Conservation (phyloP, 1,140 invertebrate genomes). For the Triops cancriformis region DNA sequence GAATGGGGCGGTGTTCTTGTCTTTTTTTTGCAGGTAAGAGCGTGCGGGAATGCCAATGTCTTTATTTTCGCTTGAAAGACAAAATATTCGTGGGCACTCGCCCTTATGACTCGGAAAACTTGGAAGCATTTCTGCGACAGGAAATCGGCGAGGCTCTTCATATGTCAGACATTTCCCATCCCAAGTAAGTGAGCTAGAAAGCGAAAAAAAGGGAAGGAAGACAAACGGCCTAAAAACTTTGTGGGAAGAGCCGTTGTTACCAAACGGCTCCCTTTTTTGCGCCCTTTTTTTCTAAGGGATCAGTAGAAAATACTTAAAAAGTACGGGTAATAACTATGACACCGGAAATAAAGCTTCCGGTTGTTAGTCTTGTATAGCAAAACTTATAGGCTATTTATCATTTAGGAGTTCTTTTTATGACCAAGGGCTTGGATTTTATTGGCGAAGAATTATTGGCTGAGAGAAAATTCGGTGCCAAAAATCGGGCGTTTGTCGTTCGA, state of each 20-base stretch:
- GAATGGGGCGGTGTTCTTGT: neutral
- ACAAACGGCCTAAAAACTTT: neutral
- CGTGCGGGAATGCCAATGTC: conserved; percentile 50
- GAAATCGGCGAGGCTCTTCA: conserved; percentile 73
- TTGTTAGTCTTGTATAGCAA: too few species aligned
- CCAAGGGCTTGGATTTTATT: too few species aligned
- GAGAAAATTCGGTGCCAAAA: too few species aligned
- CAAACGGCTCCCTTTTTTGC: too few species aligned
- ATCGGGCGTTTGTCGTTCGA: too few species aligned
- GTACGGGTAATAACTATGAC: too few species aligned
- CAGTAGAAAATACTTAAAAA: too few species aligned
- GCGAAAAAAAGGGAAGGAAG: neutral
- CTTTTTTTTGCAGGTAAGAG: conserved; percentile 40
- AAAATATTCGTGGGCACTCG: conserved; percentile 76
- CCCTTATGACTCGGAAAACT: conserved; percentile 73
- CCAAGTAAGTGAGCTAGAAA: conserved; percentile 49
- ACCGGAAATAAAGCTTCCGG: too few species aligned
- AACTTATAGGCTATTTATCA: too few species aligned
- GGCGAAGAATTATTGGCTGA: too few species aligned
- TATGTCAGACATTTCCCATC: conserved; percentile 76
- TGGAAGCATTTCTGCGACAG: conserved; percentile 81
- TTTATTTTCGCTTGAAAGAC: conserved; percentile 90
- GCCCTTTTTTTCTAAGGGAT: too few species aligned
- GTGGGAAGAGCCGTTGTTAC: neutral
- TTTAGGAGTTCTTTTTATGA: too few species aligned